These are phyloP conservation scores for Phenacoccus solenopsis DNA, from an alignment of 1,140 invertebrate genomes.

Conservation along the genomic window DNA sequence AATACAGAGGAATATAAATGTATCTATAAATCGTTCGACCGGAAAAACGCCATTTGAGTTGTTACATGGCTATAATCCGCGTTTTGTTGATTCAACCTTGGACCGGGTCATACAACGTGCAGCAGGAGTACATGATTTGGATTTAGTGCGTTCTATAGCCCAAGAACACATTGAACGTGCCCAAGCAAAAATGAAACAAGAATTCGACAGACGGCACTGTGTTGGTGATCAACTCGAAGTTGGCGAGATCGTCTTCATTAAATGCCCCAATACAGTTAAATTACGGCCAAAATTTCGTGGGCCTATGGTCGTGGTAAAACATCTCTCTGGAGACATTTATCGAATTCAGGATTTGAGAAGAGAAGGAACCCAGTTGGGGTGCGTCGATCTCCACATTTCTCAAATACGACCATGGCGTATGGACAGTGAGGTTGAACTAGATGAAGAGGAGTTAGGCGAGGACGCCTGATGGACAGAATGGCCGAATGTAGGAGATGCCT, in stretches of 20 bases:
- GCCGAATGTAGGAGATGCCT: no score
- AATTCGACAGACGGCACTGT: neutral
- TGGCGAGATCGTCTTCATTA: neutral
- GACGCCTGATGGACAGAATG: no score
- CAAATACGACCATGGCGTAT: neutral
- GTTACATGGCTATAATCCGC: conserved; percentile 4
- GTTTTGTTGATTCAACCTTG: neutral
- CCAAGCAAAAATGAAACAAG: neutral
- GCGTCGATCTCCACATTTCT: neutral
- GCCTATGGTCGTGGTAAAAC: neutral
- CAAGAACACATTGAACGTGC: neutral
- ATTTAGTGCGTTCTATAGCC: neutral
- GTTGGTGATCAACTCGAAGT: neutral
- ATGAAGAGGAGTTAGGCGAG: no score
- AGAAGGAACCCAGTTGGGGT: neutral
- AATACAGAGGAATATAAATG: neutral
- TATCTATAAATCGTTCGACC: neutral
- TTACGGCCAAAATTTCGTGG: conserved; percentile 4
- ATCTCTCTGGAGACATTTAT: neutral
- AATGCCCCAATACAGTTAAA: neutral
- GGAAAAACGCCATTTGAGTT: conserved; percentile 2
- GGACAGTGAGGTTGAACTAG: no score
- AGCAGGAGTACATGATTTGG: neutral
- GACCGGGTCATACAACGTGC: neutral
- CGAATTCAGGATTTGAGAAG: neutral